Percentiles rank a stretch among this genome's conserved stretches.
phyloP scores from a whole-genome alignment of 2,888 invertebrate genomes.

The Fragum sueziense region DNA sequence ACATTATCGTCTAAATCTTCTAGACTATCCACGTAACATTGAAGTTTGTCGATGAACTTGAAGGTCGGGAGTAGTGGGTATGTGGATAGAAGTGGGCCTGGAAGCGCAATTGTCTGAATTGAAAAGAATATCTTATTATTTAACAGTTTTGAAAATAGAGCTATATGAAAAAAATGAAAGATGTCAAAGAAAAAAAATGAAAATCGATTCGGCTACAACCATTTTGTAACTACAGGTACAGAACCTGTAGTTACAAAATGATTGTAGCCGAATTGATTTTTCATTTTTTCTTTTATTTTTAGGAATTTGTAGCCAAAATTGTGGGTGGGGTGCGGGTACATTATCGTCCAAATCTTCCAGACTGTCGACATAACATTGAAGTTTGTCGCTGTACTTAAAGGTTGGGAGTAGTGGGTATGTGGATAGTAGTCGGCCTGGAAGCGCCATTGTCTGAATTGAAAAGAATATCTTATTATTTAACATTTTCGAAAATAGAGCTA shows the following conservation, averaged over 20 bases:
- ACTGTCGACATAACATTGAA: conserved; percentile 64
- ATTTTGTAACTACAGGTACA: no score
- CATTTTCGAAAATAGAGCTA: no score
- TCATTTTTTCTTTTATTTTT: no score
- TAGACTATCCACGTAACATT: conserved; percentile 64
- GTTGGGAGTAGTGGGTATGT: conserved; percentile 62
- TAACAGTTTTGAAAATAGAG: no score
- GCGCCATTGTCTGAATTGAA: conserved; percentile 59
- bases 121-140: no score
- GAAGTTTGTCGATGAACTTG: conserved; percentile 52
- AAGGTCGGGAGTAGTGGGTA: conserved; percentile 63
- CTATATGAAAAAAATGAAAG: no score
- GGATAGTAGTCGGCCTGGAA: conserved; percentile 59
- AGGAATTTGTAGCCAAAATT: no score
- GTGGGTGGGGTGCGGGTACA: conserved; percentile 63
- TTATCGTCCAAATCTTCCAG: conserved; percentile 47
- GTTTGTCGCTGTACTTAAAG: conserved; percentile 55
- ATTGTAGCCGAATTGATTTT: no score
- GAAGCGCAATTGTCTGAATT: conserved; percentile 57
- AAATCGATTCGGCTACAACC: no score
- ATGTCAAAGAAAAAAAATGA: no score
- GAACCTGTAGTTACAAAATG: no score
- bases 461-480: no score
- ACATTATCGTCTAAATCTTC: conserved; percentile 51
- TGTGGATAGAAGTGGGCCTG: conserved; percentile 61